Base-by-base conservation (phyloP, 1,140 invertebrate genomes). In the Steinernema khuongi region DNA sequence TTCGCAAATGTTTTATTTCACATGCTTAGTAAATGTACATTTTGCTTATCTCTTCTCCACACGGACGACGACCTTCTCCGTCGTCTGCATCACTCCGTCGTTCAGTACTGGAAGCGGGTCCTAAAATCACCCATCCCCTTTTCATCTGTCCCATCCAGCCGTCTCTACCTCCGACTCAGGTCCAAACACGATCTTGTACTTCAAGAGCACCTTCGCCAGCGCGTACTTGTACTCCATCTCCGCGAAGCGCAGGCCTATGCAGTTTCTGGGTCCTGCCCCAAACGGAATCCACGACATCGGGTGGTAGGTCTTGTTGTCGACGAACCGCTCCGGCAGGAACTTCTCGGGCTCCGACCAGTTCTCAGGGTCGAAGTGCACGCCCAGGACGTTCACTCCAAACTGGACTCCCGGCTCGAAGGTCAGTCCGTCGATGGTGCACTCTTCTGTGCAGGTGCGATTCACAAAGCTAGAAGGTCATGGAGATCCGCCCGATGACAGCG, bases 221-320 rank as follows among this genome's bases (percentile, higher is more conserved):
- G 81, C 80, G 74, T 86, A 80, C 79, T 87, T 87, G 14, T 81
- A 79, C 77, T 87, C 85, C 41, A 86, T 73, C 31, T 84, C 71
- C 7, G 87, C 87, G 30, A 87, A 83, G 19, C 86, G 78, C 44
- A 86, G 81, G 17, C 87, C 88, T 14, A 88, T 85, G 79, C 88
- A 88, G 50, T 85, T 84, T 68, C 87, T 76, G 0, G 87, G 87
- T 26, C 88, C 87, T 7, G 83, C 85, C 1, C 87, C 87, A 73
- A 87, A 88, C 0, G 87, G 86, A 1, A 86, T 60, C 70, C 80
- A 87, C 1, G 76, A 72, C 31, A 80, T 84, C 0, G 80, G 81
- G 29, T 85, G 71, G 36, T 74, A 31, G 17, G 30, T 44, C 18
- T 68, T 66, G 44, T 80, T 80, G 22, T 71, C n/a, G n/a, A 60